These are phyloP conservation scores for Proterorhinus semilunaris DNA, from an alignment of 2,113 vertebrate genomes.

Conservation along the genomic window DNA sequence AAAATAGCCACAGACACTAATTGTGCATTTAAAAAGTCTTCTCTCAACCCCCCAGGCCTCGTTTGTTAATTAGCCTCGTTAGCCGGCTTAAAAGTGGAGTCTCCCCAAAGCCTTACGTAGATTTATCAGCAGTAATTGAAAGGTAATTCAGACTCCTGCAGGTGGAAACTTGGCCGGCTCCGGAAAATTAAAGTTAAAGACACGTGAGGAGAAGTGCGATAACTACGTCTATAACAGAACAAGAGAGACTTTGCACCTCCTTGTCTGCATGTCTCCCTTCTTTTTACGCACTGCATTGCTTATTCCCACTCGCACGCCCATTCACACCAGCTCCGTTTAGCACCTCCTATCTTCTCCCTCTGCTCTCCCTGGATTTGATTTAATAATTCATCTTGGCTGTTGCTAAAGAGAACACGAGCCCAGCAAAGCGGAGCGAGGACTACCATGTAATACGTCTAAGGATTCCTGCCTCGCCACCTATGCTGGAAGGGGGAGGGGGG, in stretches of 20 bases:
- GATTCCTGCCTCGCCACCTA: constrained; percentile 55
- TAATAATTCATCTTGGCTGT: constrained; percentile 65
- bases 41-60: constrained; percentile 44
- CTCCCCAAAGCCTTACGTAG: constrained; percentile 58
- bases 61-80: constrained; percentile 69
- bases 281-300: constrained; percentile 23
- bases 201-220: constrained; percentile 18
- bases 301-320: constrained; percentile 21
- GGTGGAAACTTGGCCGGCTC: constrained; percentile 35
- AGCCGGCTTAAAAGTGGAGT: constrained; percentile 62
- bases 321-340: constrained; percentile 34
- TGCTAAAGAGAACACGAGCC: constrained; percentile 57
- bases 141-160: constrained; percentile 59
- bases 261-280: constrained; percentile 23
- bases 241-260: constrained; percentile 17
- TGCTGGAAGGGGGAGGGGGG: constrained; percentile 36
- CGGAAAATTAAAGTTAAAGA: constrained; percentile 39
- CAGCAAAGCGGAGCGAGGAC: constrained; percentile 41
- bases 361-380: constrained; percentile 41
- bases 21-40: constrained; percentile 16
- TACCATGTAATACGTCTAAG: constrained; percentile 35
- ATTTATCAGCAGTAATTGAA: constrained; percentile 69
- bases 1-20: constrained; percentile 17
- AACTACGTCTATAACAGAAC: constrained; percentile 25
- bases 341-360: constrained; percentile 33